Percentiles rank a stretch among this genome's conserved stretches.
These are phyloP conservation scores for Andrena cerasifolii DNA, from an alignment of 1,140 invertebrate genomes.

Conservation along the genomic window DNA sequence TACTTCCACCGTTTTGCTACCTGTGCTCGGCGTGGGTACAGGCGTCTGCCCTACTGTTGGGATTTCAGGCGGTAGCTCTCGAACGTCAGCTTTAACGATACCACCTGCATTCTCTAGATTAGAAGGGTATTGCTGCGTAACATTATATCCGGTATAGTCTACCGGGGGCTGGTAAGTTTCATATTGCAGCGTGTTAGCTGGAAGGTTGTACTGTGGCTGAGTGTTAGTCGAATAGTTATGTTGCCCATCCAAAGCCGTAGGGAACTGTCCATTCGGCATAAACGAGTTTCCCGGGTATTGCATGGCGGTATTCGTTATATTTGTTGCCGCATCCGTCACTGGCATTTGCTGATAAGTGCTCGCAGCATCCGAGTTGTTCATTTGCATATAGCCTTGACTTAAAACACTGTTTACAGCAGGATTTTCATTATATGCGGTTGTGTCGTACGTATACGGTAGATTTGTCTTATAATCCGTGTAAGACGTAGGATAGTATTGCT, in stretches of 20 bases:
- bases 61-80: conserved; percentile 29
- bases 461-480: conserved; percentile 55
- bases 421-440: conserved; percentile 52
- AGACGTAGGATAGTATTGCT: conserved; percentile 53
- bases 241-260: conserved; percentile 37
- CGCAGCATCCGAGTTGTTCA: conserved; percentile 25
- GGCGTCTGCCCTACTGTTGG: conserved; percentile 28
- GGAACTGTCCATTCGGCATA: conserved; percentile 44
- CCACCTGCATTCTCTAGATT: conserved; percentile 45
- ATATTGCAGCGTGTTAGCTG: conserved; percentile 50
- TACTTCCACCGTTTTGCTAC: conserved; percentile 19
- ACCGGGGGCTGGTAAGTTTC: conserved; percentile 47
- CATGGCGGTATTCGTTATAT: conserved; percentile 9
- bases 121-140: conserved; percentile 39
- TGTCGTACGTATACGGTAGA: conserved; percentile 42
- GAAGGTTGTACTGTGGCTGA: conserved; percentile 46
- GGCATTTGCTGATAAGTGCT: conserved; percentile 44
- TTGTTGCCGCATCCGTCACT: conserved; percentile 7
- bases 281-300: conserved; percentile 55
- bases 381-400: conserved; percentile 43
- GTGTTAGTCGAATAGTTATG: conserved; percentile 41
- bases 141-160: conserved; percentile 44
- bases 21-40: background rate
- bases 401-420: conserved; percentile 5
- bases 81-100: conserved; percentile 2